Base-by-base conservation (phyloP, 1,140 invertebrate species). In the Brachionus plicatilis region DNA sequence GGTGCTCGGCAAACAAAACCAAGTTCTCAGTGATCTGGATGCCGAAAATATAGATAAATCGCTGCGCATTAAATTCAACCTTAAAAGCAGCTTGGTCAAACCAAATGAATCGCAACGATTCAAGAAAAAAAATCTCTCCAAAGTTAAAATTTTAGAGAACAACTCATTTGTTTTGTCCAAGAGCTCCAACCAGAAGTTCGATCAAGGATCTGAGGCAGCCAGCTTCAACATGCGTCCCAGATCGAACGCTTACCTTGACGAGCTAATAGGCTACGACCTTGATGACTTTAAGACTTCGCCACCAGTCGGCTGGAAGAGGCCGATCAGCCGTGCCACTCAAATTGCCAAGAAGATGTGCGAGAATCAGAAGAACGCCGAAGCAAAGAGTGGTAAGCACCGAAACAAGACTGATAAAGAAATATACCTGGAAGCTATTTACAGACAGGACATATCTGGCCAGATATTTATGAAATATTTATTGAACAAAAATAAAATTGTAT, bases 41-140 rank as follows among this genome's bases (percentile, higher is more conserved):
- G 79, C 79, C 17, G 65, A 82, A 68, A 82, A 82, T 45, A 65
- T 82, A 37, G 79, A 82, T 6, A 60, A 82, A 37, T 82, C 79
- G 11, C 33, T 82, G 4, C 29, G 50, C 8, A 47, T 41, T 12
- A 82, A 82, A 80, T 56, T 65, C 2, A 50, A 82, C 11, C 56
- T 20, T 33, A 65, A 82, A 53, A 27, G 33, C 33, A 82, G 47
- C 17, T 24, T 65, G 20, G n/a, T 9, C 9, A 43, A 68, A 11
- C 20, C 27, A 65, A 37, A 60, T 14, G n/a, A 82, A 9, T 24
- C 50, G 6, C 37, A 65, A 41, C 8, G 53, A 24, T 43, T 68
- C 2, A 82, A 82, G 43, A 82, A 82, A 45, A 65, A 82, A 65
- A 82, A 27, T 45, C 11, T 20, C 8, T 12, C 17, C 2, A 82